Evolutionary conservation across 2,797 vertebrate genomes (phyloP), one percentile per base, ranked within the genome.

Genomic region (Onychomys arenicola): DNA sequence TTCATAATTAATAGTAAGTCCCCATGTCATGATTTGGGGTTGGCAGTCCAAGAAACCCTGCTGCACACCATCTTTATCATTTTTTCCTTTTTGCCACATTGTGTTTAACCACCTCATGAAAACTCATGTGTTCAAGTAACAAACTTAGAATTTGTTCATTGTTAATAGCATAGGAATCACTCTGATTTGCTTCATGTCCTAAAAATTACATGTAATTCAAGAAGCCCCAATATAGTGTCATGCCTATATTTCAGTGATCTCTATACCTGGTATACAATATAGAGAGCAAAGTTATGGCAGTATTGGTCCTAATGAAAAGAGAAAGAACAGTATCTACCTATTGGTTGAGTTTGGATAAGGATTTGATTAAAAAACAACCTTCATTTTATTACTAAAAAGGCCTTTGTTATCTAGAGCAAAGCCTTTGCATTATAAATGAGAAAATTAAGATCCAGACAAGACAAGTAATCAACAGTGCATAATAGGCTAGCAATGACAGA

Each of bases 381-480:
- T 13, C 63, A 94, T 90, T 76, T 92, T 96, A 84, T 6, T 63
- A 55, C 14, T 81, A 52, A 5, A 65, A 57, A 80, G n/a, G 43
- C 8, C 14, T 94, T 87, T 88, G 63, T 43, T 57, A 46, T 77
- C 2, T 55, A 59, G 11, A 32, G 89, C 13, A 37, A n/a, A 67
- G 59, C 19, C 89, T 96, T 23, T 3, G 4, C 29, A 91, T 93
- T 76, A 61, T 37, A 88, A 59, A 91, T 95, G 55, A 90, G 46
- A 77, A 97, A 96, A 93, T 69, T 94, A 59, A 92, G 77, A 89
- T 94, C 23, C 29, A 75, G 16, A 93, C 37, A 89, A 59, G 23
- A 92, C 8, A 89, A 80, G 89, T 90, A 85, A 83, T 65, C 93
- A 94, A 16, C 1, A 90, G 55, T 46, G 71, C 8, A 43, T 61